A percentile compares a stretch with the other conserved stretches of the same genome.
phyloP scores from a whole-genome alignment of 2,113 vertebrate species.

The Oncorhynchus gorbuscha region DNA sequence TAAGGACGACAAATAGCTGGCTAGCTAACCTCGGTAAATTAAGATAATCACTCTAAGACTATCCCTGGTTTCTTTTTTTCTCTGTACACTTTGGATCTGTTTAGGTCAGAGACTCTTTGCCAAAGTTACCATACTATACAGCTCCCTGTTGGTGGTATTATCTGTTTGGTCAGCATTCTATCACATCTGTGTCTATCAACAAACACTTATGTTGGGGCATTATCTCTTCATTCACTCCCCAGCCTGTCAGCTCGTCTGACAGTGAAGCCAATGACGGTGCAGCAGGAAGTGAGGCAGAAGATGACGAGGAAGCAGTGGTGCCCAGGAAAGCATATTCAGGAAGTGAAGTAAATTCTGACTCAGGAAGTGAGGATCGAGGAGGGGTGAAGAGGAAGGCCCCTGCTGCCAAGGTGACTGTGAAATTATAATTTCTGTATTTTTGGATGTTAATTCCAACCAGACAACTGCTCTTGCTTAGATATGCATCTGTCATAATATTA shows the following conservation, averaged over 20 bases:
- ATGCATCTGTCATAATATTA: not conserved
- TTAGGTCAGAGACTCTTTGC: not conserved
- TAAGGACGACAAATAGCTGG: no score
- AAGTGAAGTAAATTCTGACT: constrained; percentile 84
- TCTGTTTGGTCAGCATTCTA: no score
- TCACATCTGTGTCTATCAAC: no score
- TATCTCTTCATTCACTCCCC: not conserved
- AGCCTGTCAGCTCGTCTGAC: constrained; percentile 91
- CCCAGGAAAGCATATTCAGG: constrained; percentile 70
- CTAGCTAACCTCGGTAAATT: no score
- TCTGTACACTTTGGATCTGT: no score
- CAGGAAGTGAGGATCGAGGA: constrained; percentile 81
- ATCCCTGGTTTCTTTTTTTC: not conserved
- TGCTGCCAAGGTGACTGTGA: constrained; percentile 63
- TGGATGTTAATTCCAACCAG: not conserved
- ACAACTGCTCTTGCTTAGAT: not conserved
- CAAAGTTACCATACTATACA: no score
- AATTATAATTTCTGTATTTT: not conserved
- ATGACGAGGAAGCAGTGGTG: constrained; percentile 73
- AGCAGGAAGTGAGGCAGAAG: constrained; percentile 37
- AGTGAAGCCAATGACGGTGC: constrained; percentile 83
- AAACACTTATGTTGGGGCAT: not conserved
- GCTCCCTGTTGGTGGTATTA: no score
- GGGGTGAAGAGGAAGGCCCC: constrained; percentile 73
- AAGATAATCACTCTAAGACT: no score